Base-by-base conservation (phyloP, 2,113 vertebrate genomes). In the Rhea americana region DNA sequence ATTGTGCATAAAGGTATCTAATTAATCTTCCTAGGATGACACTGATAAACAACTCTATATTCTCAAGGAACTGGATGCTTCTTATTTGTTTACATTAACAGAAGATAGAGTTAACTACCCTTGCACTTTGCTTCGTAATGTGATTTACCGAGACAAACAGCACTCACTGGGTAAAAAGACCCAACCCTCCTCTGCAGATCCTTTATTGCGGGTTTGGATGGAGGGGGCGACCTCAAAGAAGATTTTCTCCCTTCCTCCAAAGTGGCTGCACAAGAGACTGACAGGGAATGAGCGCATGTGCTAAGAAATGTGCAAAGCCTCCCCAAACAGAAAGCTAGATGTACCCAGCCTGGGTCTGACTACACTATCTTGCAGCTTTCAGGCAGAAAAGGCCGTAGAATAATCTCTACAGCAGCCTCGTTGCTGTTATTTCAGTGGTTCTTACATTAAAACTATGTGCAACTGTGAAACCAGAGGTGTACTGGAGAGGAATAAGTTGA, bases 11-110 rank as follows among this genome's bases (percentile, higher is more conserved):
- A 96, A 97, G 97, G 96, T 97, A 97, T 95, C 98, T 98, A 98
- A 98, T 98, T 98, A 98, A 98, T 98, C 98, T 98, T 98, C 98
- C 97, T 97, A 97, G 97, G 97, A 98, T 98, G 98, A 98, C 98
- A 98, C 97, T 92, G 98, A 97, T 98, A 98, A 98, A 98, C 97
- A 98, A 97, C 96, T 72, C 94, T 96, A 94, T 92, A 96, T 97
- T 98, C 98, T 97, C 96, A 97, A 97, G 97, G 95, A 94, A 66
- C 89, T 47, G 93, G 87, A 73, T 72, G 91, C 85, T 85, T 85
- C 85, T 72, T 93, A 91, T 94, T 93, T 98, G 97, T 98, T 98
- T 98, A 95, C 94, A 56, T 87, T 96, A 92, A 84, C 92, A 26
- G 62, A 37, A 94, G 94, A 96, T 91, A 95, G 95, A 95, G 95